Conservation (phyloP, 2,797 vertebrate genomes). For the Phalloptychus januarius region DNA sequence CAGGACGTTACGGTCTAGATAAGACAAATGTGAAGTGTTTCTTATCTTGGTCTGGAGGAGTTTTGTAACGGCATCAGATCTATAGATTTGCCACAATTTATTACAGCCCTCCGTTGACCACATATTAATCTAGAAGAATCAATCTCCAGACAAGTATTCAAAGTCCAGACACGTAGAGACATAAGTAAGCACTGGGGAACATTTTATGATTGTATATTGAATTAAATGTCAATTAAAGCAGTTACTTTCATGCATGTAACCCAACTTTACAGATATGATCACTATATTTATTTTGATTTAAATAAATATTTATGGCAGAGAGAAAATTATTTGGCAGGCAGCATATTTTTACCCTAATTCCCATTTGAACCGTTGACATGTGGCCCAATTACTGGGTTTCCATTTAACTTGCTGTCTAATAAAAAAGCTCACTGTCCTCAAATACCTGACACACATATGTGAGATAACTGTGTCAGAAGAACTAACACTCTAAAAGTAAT, state of each 20-base stretch:
- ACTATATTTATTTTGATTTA: not conserved
- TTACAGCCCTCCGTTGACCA: not conserved
- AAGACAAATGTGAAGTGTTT: not conserved
- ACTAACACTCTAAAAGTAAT: not conserved
- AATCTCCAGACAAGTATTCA: not conserved
- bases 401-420: not conserved
- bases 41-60: slow-evolving; percentile 10
- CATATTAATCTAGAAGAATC: slow-evolving; percentile 9
- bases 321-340: not conserved
- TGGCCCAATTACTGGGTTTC: not conserved
- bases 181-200: not conserved
- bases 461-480: not conserved
- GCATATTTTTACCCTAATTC: not conserved
- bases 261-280: not conserved
- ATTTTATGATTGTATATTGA: not conserved
- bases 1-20: not conserved
- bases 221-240: not conserved
- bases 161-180: not conserved
- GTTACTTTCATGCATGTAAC: not conserved
- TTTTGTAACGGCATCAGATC: slow-evolving; percentile 21
- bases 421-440: not conserved
- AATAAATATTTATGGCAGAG: not conserved
- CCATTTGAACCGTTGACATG: not conserved
- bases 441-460: not conserved
- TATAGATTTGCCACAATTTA: slow-evolving; percentile 16